Evolutionary conservation across 2,113 vertebrate species (phyloP), one percentile per base, ranked within the genome.

Genomic region (Rissa tridactyla): DNA sequence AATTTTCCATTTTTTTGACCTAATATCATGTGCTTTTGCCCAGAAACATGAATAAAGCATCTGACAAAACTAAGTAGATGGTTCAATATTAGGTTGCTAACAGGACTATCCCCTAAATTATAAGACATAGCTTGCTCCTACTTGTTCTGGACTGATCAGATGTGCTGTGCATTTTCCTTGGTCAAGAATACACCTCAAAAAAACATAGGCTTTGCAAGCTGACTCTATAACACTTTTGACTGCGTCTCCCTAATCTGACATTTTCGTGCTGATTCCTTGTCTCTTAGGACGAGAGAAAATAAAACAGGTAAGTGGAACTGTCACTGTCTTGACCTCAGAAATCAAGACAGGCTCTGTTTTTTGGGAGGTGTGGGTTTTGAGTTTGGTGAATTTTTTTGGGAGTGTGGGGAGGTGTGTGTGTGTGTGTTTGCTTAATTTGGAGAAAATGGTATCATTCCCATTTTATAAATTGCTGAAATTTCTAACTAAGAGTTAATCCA

Each of bases 191-290:
- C 15, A 70, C 13, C 42, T 80, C 58, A 81, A 16, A 3, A 46
- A 65, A 47, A 2, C 5, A 25, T 0, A 68, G 19, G 3, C 13
- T 22, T 34, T 1, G 7, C 46, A 73, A 52, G 4, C 4, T 61
- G 40, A 17, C 19, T 46, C 9, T 38, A 3, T 7, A 65, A 47
- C 17, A 5, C 20, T 40, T 84, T 26, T 44, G 47, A 70, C 21
- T 36, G 12, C 19, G 58, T 25, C 30, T 69, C 21, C 26, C 16
- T 57, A 49, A 46, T 36, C 17, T 38, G 19, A 46, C 3, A 60
- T 17, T 52, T 68, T 82, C 57, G 23, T 55, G 36, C 6, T 22
- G 22, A 57, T 46, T 62, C 19, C 10, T 54, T 52, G 10, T 21
- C 73, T 65, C 18, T 3, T 13, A 34, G 26, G 6, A 75, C 2